These are phyloP conservation scores for Chymomyza amoena DNA, from an alignment of 2,888 invertebrate species.

Conservation along the genomic window DNA sequence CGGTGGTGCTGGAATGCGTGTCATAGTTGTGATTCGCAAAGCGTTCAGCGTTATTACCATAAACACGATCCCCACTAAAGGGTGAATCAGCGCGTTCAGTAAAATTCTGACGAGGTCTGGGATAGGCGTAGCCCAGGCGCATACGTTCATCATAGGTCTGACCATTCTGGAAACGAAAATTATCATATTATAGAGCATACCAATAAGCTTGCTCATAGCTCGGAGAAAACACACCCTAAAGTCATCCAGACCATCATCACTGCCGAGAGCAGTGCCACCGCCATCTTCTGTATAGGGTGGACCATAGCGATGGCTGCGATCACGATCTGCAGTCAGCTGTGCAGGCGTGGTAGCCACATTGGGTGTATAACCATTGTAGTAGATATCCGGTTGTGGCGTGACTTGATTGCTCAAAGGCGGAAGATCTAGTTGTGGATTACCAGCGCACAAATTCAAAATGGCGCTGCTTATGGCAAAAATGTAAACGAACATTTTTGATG, in stretches of 20 bases:
- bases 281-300: constrained; percentile 74
- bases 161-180: constrained; percentile 64
- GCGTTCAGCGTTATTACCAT: constrained; percentile 33
- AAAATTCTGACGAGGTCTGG: constrained; percentile 60
- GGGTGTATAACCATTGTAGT: constrained; percentile 74
- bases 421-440: constrained; percentile 80
- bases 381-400: constrained; percentile 68
- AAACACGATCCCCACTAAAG: constrained; percentile 57
- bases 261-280: constrained; percentile 41
- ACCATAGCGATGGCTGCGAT: constrained; percentile 77
- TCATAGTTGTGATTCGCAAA: constrained; percentile 71
- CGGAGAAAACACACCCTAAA: constrained; percentile 64
- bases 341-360: constrained; percentile 62
- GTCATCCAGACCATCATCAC: constrained; percentile 76
- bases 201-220: background rate
- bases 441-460: constrained; percentile 17
- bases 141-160: constrained; percentile 75
- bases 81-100: constrained; percentile 67
- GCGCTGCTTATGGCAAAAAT: constrained; percentile 24
- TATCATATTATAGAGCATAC: background rate
- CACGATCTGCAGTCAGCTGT: constrained; percentile 63
- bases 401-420: constrained; percentile 79
- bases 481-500: constrained; percentile 40
- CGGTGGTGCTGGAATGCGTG: constrained; percentile 43
- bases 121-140: constrained; percentile 71